These are phyloP conservation scores for Pterobdella sp. DNA, from an alignment of 2,888 invertebrate genomes.

Conservation along the genomic window DNA sequence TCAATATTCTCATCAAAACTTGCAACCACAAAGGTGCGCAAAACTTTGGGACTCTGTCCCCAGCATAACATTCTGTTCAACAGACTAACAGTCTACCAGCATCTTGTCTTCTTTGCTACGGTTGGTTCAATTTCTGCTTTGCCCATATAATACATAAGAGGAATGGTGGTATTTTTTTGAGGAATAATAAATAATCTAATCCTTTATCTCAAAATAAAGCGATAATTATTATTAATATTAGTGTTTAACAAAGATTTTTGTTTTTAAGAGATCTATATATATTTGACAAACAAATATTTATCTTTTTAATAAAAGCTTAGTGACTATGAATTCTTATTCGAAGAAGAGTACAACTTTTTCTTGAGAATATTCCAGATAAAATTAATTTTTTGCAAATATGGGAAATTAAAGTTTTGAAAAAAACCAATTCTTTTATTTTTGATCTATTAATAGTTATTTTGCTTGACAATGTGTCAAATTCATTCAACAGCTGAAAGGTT, in stretches of 20 bases:
- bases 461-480: too few relatives aligned
- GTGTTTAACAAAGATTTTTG: not conserved
- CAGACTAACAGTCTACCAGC: slow-evolving; percentile 72
- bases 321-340: too few relatives aligned
- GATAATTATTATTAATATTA: not conserved
- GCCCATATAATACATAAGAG: not conserved
- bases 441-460: too few relatives aligned
- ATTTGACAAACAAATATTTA: too few relatives aligned
- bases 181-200: not conserved
- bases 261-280: too few relatives aligned
- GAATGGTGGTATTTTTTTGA: not conserved
- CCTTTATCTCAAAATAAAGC: not conserved
- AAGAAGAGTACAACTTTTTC: too few relatives aligned
- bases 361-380: too few relatives aligned
- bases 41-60: slow-evolving; percentile 78
- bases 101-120: slow-evolving; percentile 71
- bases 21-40: slow-evolving; percentile 55
- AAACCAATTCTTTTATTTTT: too few relatives aligned
- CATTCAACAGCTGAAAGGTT: slow-evolving; percentile 30
- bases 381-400: too few relatives aligned
- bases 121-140: slow-evolving; percentile 46
- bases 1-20: too few relatives aligned
- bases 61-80: slow-evolving; percentile 76
- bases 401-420: too few relatives aligned
- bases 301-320: too few relatives aligned